Base-by-base conservation (phyloP, 2,113 vertebrate genomes). In the Phyllopteryx taeniolatus region DNA sequence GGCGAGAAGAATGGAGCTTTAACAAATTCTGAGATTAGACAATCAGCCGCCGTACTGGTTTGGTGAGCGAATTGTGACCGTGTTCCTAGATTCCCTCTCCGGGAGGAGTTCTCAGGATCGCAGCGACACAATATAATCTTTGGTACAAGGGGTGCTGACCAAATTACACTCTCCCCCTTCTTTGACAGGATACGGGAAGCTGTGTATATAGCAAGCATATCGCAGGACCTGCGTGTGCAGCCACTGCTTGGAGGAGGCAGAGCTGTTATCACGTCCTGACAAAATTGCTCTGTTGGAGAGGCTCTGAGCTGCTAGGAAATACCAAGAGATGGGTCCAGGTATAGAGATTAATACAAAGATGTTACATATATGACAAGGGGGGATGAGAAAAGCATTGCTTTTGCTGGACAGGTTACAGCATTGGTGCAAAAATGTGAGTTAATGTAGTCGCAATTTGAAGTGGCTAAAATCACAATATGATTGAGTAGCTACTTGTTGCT, bases 271-370 rank as follows among this genome's bases (percentile, higher is more conserved):
- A 71, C 70, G 72, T 72, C 46, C 42, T 33, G 57, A 75, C 78
- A 88, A 85, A 88, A 79, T 74, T 77, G 17, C 60, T 79, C 60
- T 74, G 76, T 79, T 82, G 79, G 64, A 33, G 79, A 79, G 79
- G 85, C 72, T 82, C 75, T 76, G 80, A 80, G 72, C 72, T 79
- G 73, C 56, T 53, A 75, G 66, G 33, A 82, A 86, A 83, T 80
- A 75, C 75, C 75, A 76, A 33, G 43, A 63, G 74, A 67, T 17
- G 35, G 79, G 78, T 78, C 61, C 70, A 47, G 51, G 67, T 49
- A 73, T 68, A 74, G 53, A 78, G 59, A 86, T 85, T 72, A 84
- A 63, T 72, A 60, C 59, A 74, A 80, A 75, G 68, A 69, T 79
- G 35, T 54, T 66, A 56, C 69, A 70, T 78, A 77, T 63, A 64